Evolutionary conservation across 1,140 invertebrate genomes (phyloP).

Genomic region (Scaptomyza pallida): DNA sequence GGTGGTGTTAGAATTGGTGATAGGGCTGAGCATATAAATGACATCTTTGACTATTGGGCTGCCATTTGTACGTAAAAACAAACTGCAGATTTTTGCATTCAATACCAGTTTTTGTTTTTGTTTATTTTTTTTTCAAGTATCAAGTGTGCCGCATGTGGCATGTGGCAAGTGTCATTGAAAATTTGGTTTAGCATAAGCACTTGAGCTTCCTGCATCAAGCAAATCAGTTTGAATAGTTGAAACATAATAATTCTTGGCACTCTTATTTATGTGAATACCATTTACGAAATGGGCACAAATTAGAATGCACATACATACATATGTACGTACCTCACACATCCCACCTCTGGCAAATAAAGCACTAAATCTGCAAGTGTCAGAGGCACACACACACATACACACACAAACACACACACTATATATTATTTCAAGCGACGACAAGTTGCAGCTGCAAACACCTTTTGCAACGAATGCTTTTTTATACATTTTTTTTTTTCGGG

Average conservation of each 20-base stretch:
- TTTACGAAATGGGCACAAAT: background rate
- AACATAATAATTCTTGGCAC: background rate
- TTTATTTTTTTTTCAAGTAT: no score
- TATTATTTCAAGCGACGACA: slow-evolving; percentile 3
- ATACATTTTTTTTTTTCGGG: slow-evolving; percentile 7
- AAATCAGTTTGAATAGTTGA: background rate
- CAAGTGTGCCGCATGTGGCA: background rate
- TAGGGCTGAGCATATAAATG: slow-evolving; percentile 59
- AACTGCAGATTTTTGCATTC: slow-evolving; percentile 72
- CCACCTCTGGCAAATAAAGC: slow-evolving; percentile 57
- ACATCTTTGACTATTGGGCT: slow-evolving; percentile 70
- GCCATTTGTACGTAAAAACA: slow-evolving; percentile 70
- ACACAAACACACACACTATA: slow-evolving; percentile 15
- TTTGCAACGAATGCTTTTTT: slow-evolving; percentile 22
- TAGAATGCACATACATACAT: background rate
- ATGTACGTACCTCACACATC: slow-evolving; percentile 34
- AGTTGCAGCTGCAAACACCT: slow-evolving; percentile 24
- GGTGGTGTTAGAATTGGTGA: background rate
- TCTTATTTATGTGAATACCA: background rate
- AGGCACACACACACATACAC: no score
- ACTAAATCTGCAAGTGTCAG: slow-evolving; percentile 71
- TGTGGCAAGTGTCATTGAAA: no score
- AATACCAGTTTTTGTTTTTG: slow-evolving; percentile 7
- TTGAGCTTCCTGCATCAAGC: no score
- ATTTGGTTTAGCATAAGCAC: no score